Evolutionary conservation across 2,888 invertebrate species (phyloP).

Genomic region (Rhyacophila evoluta): DNA sequence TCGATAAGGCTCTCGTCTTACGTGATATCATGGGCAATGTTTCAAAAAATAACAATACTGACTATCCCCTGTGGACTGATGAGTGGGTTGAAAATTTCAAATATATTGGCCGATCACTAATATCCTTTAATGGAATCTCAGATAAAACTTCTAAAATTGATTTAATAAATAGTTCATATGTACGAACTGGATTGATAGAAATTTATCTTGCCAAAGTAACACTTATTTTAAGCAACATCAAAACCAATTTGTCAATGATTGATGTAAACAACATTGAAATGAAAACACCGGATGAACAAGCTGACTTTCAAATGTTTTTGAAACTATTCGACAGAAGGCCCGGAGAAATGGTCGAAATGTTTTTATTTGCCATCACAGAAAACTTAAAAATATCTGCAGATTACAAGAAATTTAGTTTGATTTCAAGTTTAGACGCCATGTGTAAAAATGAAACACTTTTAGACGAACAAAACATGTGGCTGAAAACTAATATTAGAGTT

Average conservation of each 20-base stretch:
- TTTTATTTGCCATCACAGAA: conserved; percentile 43
- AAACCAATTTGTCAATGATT: background rate
- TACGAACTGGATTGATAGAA: conserved; percentile 38
- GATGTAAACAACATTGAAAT: background rate
- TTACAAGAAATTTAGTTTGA: conserved; percentile 43
- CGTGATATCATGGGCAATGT: conserved; percentile 37
- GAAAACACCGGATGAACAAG: conserved; percentile 27
- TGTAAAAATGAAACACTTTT: conserved; percentile 43
- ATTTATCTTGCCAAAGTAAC: conserved; percentile 47
- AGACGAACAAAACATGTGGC: conserved; percentile 34
- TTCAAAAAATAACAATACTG: conserved; percentile 31
- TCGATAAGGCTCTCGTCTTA: conserved; percentile 42
- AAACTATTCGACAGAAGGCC: conserved; percentile 44
- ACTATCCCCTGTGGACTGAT: conserved; percentile 45
- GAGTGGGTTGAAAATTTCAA: conserved; percentile 51
- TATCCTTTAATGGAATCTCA: conserved; percentile 11
- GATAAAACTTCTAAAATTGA: conserved; percentile 30
- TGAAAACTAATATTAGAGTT: conserved; percentile 40
- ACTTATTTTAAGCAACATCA: conserved; percentile 36
- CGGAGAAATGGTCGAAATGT: conserved; percentile 44
- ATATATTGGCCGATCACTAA: conserved; percentile 45
- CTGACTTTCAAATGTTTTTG: conserved; percentile 41
- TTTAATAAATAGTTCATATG: conserved; percentile 39
- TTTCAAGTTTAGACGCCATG: conserved; percentile 38
- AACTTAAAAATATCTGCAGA: conserved; percentile 42